phyloP scores from a whole-genome alignment of 2,888 invertebrate genomes.

The Cosmia pyralina region DNA sequence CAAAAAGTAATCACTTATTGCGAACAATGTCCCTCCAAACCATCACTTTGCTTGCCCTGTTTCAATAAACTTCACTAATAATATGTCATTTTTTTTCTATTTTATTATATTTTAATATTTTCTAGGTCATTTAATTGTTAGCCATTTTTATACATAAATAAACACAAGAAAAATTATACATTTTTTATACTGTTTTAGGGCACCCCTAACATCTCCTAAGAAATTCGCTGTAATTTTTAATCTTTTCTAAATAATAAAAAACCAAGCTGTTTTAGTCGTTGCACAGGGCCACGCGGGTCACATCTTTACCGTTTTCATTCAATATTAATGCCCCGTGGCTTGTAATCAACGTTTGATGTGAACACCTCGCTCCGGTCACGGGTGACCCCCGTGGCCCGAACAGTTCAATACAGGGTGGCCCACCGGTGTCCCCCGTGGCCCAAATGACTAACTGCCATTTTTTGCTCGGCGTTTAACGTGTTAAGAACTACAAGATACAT shows the following conservation, averaged over 20 bases:
- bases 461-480: conserved; percentile 5
- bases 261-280: conserved; percentile 22
- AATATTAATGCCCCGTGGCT: conserved; percentile 45
- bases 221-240: conserved; percentile 15
- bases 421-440: conserved; percentile 1
- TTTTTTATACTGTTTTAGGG: neutral
- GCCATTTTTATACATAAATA: too few relatives aligned
- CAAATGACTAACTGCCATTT: conserved; percentile 5
- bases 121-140: too few relatives aligned
- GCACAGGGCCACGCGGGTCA: conserved; percentile 32
- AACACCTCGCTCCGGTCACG: conserved; percentile 20
- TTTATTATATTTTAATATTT: too few relatives aligned
- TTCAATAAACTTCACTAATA: neutral
- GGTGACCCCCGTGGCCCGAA: neutral
- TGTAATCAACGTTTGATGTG: conserved; percentile 35
- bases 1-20: conserved; percentile 21
- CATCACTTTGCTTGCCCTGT: conserved; percentile 10
- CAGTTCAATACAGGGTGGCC: conserved; percentile 2
- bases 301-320: conserved; percentile 34
- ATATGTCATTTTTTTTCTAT: too few relatives aligned
- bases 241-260: conserved; percentile 19
- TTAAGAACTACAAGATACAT: conserved; percentile 51
- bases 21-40: conserved; percentile 9
- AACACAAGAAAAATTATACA: conserved; percentile 2
- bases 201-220: conserved; percentile 7